Evolutionary conservation across 2,113 vertebrate species (phyloP), one percentile per base, ranked within the genome.

Genomic region (Dromas ardeola): DNA sequence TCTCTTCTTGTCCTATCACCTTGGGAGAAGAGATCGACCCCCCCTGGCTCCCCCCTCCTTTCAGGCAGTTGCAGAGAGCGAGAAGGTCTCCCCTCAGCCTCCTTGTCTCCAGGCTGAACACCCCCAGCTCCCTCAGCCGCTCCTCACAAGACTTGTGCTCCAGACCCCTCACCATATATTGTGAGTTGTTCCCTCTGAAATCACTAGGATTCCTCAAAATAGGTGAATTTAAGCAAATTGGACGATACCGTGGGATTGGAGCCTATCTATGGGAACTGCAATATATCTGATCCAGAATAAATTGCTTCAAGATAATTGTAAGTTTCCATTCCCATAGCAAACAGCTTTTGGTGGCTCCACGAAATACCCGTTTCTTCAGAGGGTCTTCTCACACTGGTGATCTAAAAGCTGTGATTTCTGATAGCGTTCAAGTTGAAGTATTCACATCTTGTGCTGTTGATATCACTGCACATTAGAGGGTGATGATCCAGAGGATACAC

Each of bases 401-500:
- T 73, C 34, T 69, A 36, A 92, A 80, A 91, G 66, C 84, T 89
- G 56, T 49, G 62, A 13, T 29, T 95, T 69, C 84, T 87, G 86
- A 38, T 47, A 50, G 21, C 2, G 1, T 30, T 72, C 6, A 23
- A 55, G 52, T 5, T 69, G 77, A 82, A 90, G 45, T 29, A 27
- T 77, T 91, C 70, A 13, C 53, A 29, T 93, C 59, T 86, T 83
- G 49, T 59, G 81, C 84, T 82, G 45, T 36, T 80, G 95, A 30
- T 73, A 71, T 15, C 70, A 22, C 62, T 93, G 91, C 78, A 86
- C 42, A 7, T 80, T 59, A 36, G 70, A 56, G 67, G 81, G 63
- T 91, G 93, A 43, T 74, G 94, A 87, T 90, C 81, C 87, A 74
- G 66, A 85, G 95, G 87, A 86, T 90, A 47, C 55, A 83, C 74